Evolutionary conservation across 1,140 invertebrate species (phyloP), one percentile per base, ranked within the genome.

Genomic region (Bombus waltoni): DNA sequence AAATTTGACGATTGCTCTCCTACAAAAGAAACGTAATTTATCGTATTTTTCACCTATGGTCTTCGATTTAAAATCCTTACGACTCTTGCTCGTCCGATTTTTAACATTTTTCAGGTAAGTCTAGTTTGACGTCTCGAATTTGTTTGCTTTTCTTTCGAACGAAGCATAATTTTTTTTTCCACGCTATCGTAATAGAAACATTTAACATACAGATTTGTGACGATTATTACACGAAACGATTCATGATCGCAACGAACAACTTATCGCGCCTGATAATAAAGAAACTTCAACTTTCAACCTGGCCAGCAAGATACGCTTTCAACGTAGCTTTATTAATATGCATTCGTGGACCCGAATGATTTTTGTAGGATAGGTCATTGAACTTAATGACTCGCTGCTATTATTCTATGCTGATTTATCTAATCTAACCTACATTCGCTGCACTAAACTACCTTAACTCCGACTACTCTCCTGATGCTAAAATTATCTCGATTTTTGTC

Each of bases 341-440:
- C 62, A 62, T 77, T n/a, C 15, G 1, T 62, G 18, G 38, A 15
- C 15, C 28, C 38, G 42, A 80, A 47, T 25, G 42, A 47, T 68
- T 70, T 53, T 80, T 42, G 8, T 70, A 9, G 13, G 65, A 80
- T 44, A 38, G 44, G 65, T 38, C 42, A 47, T 47, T 68, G 42
- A 80, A 80, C 77, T 80, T 40, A 44, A 73, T 73, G 35, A 38
- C 75, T n/a, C 57, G 75, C 28, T 53, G 32, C 35, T 42, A 40
- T 59, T 40, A 28, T 62, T 59, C 75, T 32, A 62, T 38, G 25
- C 38, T 28, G 35, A 62, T 62, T 62, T 62, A 77, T 47, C 72
- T 47, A 74, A 74, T 47, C 42, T 40, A 62, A 77, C 28, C 75
- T 77, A 62, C 53, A 57, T 47, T 62, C 28, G 35, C 25, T n/a